Evolutionary conservation across 1,140 invertebrate genomes (phyloP).

Genomic region (Parapsyche elsis): DNA sequence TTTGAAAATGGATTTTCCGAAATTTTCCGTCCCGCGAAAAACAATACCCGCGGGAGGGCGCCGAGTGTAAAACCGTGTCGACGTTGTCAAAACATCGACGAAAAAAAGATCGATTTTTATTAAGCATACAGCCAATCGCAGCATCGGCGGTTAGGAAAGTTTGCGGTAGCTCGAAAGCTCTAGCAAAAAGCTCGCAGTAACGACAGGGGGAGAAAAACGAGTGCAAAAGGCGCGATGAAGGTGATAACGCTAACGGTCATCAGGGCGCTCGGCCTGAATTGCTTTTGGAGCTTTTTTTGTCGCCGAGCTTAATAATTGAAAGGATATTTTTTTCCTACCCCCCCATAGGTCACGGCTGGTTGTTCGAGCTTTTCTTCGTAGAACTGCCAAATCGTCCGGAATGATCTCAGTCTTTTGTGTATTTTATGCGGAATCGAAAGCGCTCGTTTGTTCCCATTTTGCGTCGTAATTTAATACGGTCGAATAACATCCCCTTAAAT

Average conservation of each 20-base stretch:
- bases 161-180: background rate
- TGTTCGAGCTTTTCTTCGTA: background rate
- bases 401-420: constrained; percentile 23
- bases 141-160: no score
- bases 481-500: background rate
- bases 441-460: constrained; percentile 7
- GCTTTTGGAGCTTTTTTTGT: background rate
- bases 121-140: background rate
- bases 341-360: background rate
- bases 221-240: background rate
- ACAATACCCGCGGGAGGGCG: constrained; percentile 25
- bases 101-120: constrained; percentile 28
- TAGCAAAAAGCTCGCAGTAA: background rate
- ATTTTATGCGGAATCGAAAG: constrained; percentile 16
- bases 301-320: background rate
- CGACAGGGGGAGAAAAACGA: constrained; percentile 10
- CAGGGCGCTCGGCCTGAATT: background rate
- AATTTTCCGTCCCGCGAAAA: background rate
- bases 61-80: constrained; percentile 32
- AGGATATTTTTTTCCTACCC: background rate
- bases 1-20: constrained; percentile 10
- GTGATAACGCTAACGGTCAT: constrained; percentile 4
- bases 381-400: constrained; percentile 1
- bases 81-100: constrained; percentile 15
- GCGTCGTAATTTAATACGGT: constrained; percentile 11